Percentiles rank a stretch among this genome's conserved stretches.
Conservation (phyloP, 2,113 vertebrate species). For the Leucosticte australis region DNA sequence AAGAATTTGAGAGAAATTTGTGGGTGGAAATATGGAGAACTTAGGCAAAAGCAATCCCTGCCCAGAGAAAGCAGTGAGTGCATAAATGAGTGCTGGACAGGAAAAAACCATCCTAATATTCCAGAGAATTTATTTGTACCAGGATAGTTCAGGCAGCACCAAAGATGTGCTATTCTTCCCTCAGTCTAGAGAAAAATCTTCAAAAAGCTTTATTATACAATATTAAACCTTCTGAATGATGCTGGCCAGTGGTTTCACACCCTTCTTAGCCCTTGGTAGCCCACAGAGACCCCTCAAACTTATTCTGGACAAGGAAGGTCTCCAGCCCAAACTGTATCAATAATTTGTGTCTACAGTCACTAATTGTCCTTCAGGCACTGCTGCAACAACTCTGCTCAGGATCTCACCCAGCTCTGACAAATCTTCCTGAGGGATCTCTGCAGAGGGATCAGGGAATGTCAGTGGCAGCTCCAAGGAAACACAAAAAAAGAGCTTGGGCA, state of each 20-base stretch:
- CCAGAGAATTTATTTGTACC: background rate
- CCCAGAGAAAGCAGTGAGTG: background rate
- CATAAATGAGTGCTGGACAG: background rate
- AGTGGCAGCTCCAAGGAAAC: background rate
- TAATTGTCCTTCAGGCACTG: background rate
- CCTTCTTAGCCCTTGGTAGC: background rate
- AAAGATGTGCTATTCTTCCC: background rate
- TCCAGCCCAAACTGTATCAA: background rate
- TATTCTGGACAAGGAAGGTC: accelerated
- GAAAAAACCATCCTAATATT: background rate
- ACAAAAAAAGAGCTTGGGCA: background rate
- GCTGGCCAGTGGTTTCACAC: background rate
- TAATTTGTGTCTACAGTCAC: background rate
- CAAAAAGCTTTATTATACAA: background rate
- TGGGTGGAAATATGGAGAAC: background rate
- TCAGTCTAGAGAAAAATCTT: background rate
- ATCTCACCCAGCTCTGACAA: background rate
- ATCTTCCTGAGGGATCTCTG: background rate
- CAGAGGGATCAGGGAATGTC: background rate
- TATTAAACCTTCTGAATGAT: background rate
- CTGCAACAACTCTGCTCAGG: background rate
- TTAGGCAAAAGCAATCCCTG: background rate
- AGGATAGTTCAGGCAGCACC: background rate
- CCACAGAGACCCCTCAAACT: background rate
- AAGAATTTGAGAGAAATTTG: background rate